Evolutionary conservation across 2,888 invertebrate species (phyloP), one percentile per base, ranked within the genome.

Genomic region (Cyclophora punctaria): DNA sequence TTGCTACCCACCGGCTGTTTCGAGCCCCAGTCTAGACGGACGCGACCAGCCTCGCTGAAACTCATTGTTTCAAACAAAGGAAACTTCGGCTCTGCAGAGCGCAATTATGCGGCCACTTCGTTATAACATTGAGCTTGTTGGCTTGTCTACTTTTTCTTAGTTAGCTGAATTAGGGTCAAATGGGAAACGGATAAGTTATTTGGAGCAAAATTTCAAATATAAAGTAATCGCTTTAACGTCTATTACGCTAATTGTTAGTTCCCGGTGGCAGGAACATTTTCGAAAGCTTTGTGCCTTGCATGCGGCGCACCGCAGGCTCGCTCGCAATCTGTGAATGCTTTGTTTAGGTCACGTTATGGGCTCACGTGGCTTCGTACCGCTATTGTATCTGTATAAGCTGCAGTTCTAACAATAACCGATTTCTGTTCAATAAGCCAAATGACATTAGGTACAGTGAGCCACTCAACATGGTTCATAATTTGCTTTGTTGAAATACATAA

Each of bases 251-350:
- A 78, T 78, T 78, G 75, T 67, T 67, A 66, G 68, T 64, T 62
- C 63, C 66, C 54, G 63, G 62, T 55, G 60, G 56, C 52, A 64
- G 63, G 64, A 63, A 69, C 66, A 69, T 67, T 70, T 68, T 64
- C 66, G 56, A 70, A 71, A 76, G 72, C 75, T 72, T 73, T 72
- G 75, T 67, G 62, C 66, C 53, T 56, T 63, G 57, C 59, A 48
- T 67, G 72, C 60, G 76, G 74, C 56, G 54, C 52, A 64, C 76
- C 75, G 60, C 76, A 75, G 63, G 63, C 69, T 64, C 66, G 67
- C 65, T 71, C 64, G 69, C 73, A 75, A 77, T 78, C 76, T 77
- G 69, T 69, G 66, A 76, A 74, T 69, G 77, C 74, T 75, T 75
- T 75, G 73, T 75, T 66, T 63, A 64, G 70, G 69, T 69, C 66